These are phyloP conservation scores for Conchocele bisecta DNA, from an alignment of 2,888 invertebrate species.

Conservation along the genomic window DNA sequence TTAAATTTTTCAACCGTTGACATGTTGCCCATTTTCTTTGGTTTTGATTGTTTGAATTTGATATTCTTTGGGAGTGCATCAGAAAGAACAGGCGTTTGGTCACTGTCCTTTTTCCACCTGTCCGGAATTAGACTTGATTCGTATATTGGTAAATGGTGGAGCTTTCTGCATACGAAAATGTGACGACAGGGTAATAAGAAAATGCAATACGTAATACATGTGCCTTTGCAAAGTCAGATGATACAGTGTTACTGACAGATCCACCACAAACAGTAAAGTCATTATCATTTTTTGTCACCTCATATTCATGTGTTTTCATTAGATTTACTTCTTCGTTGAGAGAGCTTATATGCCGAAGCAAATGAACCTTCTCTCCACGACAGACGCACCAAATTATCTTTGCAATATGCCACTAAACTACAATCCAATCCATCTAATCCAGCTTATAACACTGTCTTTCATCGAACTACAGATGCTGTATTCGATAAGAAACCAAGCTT, in stretches of 20 bases:
- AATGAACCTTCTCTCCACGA: too few relatives aligned
- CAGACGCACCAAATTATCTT: too few relatives aligned
- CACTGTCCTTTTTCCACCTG: conserved; percentile 5
- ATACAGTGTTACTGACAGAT: neutral
- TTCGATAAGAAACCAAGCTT: too few relatives aligned
- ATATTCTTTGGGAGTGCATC: neutral
- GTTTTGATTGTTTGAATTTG: neutral
- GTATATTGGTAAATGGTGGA: neutral
- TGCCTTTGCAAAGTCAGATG: neutral
- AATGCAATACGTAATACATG: neutral
- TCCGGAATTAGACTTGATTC: neutral
- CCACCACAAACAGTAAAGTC: neutral
- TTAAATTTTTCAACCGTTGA: conserved; percentile 10
- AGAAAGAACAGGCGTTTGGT: neutral
- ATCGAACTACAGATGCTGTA: too few relatives aligned
- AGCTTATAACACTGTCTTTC: too few relatives aligned
- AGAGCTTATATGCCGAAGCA: too few relatives aligned
- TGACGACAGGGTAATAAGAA: conserved; percentile 8
- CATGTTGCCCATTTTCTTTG: neutral
- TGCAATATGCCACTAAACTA: too few relatives aligned
- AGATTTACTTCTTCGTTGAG: neutral
- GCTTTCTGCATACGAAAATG: conserved; percentile 1
- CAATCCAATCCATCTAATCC: too few relatives aligned
- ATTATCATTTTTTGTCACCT: neutral
- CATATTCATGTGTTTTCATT: neutral